Evolutionary conservation across 2,888 invertebrate species (phyloP), one percentile per base, ranked within the genome.

Genomic region (Conops quadrifasciatus): DNA sequence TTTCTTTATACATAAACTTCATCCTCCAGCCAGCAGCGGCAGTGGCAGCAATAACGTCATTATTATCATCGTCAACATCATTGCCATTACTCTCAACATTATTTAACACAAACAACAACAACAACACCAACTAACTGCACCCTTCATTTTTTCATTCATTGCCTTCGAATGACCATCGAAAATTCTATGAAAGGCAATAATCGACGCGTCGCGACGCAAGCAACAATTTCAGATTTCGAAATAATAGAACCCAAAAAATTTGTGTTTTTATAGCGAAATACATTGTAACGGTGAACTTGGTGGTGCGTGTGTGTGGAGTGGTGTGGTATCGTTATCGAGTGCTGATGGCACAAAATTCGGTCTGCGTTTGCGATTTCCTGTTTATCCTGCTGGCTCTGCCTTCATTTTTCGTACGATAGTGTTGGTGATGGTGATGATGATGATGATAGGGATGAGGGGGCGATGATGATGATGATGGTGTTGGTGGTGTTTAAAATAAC

Each of bases 191-290:
- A 68, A 68, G 62, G 60, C 60, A 43, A 51, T 60, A 68, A 68
- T 68, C 60, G 59, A 59, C 4, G 9, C 19, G 13, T 53, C 19
- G 53, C n/a, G 36, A 9, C 36, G 36, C 4, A 36, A 36, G 4
- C 36, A 36, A 36, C 9, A 28, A 26, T 26, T 58, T 28, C 15
- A 7, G 24, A 59, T 24, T 43, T 66, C 24, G 7, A 43, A 66
- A 56, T 67, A 58, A n/a, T n/a, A n/a, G n/a, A n/a, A n/a, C 45
- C 45, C 45, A 45, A 67, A 58, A 43, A 47, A 49, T 47, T 62
- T 68, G 30, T 62, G 28, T 51, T 60, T 68, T 71, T 49, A 70
- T 70, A 64, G 63, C 49, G 16, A 64, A 58, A 68, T 70, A 70
- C 70, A 64, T 56, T 70, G 64, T 70, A 70, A 64, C 64, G 45